Evolutionary conservation across 2,113 vertebrate species (phyloP).

Genomic region (Cygnus buccinator): DNA sequence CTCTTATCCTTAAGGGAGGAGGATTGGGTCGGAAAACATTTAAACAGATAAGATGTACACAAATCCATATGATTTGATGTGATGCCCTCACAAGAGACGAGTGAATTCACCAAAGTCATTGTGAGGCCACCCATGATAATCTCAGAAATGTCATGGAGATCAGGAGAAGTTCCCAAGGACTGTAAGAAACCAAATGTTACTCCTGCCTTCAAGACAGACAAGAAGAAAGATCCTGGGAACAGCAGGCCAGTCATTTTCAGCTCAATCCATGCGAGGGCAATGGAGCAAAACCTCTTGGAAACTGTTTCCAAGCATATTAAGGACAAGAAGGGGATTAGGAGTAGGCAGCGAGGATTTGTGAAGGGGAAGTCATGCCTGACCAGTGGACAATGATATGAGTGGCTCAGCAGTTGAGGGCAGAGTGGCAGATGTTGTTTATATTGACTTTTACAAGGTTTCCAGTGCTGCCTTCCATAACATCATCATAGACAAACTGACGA

Average conservation of each 20-base stretch:
- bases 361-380: not conserved
- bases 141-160: not conserved
- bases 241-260: not conserved
- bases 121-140: too few species aligned
- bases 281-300: not conserved
- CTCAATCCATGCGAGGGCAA: not conserved
- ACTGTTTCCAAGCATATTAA: not conserved
- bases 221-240: not conserved
- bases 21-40: not conserved
- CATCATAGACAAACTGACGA: not conserved
- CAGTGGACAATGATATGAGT: not conserved
- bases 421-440: accelerated
- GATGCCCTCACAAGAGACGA: not conserved
- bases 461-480: not conserved
- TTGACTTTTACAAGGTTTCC: not conserved
- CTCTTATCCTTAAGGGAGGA: not conserved
- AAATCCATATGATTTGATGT: not conserved
- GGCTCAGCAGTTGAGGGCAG: not conserved
- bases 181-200: not conserved
- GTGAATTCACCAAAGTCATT: not conserved
- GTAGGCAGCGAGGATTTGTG: not conserved
- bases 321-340: not conserved
- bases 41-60: not conserved
- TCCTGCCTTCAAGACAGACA: not conserved
- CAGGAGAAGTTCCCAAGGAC: not conserved